Evolutionary conservation across 2,888 invertebrate genomes (phyloP), one percentile per base, ranked within the genome.

Genomic region (Clistopyga incitator): DNA sequence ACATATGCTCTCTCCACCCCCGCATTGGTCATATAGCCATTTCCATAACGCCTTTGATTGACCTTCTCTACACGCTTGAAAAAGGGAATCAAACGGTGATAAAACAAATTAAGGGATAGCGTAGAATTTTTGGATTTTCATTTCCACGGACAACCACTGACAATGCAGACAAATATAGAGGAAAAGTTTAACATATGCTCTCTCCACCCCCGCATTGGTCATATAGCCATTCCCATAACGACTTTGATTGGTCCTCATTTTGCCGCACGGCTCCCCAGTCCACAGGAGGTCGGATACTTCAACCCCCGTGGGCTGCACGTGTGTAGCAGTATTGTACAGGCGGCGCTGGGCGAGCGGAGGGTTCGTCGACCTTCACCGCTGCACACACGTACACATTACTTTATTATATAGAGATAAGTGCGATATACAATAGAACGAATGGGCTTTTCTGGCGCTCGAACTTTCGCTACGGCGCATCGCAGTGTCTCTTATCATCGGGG

Each of bases 341-440:
- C 3, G 6, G 20, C 3, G 42, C 38, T 20, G 8, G 10, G 13
- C 56, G 25, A 38, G 54, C 72, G 23, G 23, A 15, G 72, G 18
- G 72, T 56, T 59, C 72, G 45, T 59, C 47, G 72, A 72, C 72
- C 72, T 72, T 72, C 59, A 59, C 13, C 23, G 13, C n/a, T 56
- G 6, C 20, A 29, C 25, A 56, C 23, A 47, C n/a, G 25, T n/a
- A 23, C 42, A 20, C 56, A 20, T 23, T 20, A 54, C 54, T 38
- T 54, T 54, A 56, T 23, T 54, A 56, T 23, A 54, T 11, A 20
- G 45, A 34, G 34, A 72, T 18, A 59, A 15, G 20, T 13, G 23
- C 54, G 20, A 71, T 42, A 64, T 20, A 64, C 64, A 34, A 29
- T 23, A 29, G 1, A 61, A 34, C n/a, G 1, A 61, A 34, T 29